phyloP scores from a whole-genome alignment of 1,140 invertebrate genomes.

The Pseudomyrmex pallidus region DNA sequence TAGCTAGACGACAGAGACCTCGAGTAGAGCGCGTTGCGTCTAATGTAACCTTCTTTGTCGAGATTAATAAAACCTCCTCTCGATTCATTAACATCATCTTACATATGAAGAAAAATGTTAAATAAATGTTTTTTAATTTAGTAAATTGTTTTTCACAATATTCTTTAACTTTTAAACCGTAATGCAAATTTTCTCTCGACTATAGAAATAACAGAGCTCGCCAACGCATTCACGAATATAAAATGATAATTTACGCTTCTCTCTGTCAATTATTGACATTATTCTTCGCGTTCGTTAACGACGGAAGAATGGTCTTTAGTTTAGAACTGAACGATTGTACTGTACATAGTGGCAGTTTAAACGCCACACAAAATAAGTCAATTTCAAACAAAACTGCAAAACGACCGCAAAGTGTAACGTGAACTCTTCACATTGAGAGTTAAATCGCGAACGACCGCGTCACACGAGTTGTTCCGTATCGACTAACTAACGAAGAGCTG shows the following conservation, averaged over 20 bases:
- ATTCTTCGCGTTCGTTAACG: background rate
- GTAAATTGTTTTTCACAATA: too few species aligned
- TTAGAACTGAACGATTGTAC: background rate
- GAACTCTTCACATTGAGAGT: slow-evolving; percentile 6
- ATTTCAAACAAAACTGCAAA: background rate
- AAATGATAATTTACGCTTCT: slow-evolving; percentile 8
- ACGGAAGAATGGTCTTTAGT: background rate
- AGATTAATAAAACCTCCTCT: too few species aligned
- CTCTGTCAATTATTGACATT: slow-evolving; percentile 1
- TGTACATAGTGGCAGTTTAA: background rate
- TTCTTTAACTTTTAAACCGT: too few species aligned
- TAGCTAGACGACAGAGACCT: too few species aligned
- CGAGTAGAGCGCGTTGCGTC: too few species aligned
- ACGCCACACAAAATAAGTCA: background rate
- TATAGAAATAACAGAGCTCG: background rate
- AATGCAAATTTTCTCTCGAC: too few species aligned
- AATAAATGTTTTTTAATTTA: too few species aligned
- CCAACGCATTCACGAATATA: background rate
- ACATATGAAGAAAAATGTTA: too few species aligned
- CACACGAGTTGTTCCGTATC: slow-evolving; percentile 55
- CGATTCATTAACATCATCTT: too few species aligned
- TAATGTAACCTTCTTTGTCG: too few species aligned
- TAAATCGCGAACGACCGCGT: slow-evolving; percentile 22
- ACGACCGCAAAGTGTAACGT: background rate
- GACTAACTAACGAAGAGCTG: slow-evolving; percentile 61